Conservation (phyloP, 2,797 vertebrate species). For the Cygnus olor region DNA sequence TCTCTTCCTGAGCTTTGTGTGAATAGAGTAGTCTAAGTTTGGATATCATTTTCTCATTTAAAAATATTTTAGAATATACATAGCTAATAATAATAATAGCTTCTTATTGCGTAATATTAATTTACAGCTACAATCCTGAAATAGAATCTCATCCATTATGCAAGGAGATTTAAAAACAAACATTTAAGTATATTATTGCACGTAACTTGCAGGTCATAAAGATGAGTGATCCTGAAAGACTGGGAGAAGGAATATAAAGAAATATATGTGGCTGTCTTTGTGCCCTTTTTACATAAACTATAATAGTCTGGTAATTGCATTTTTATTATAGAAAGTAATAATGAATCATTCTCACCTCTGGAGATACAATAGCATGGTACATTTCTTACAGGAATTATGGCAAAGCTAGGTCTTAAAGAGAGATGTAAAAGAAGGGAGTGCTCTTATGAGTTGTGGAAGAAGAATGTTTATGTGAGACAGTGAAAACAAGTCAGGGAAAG, state of each 20-base stretch:
- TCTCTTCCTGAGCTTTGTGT: not conserved
- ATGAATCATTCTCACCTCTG: not conserved
- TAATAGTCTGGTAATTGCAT: not conserved
- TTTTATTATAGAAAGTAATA: not conserved
- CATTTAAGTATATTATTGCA: not conserved
- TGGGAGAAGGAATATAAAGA: not conserved
- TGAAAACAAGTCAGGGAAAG: slow-evolving; percentile 22
- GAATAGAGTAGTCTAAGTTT: not conserved
- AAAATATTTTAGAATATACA: not conserved
- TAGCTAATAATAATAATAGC: not conserved
- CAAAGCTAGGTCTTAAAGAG: not conserved
- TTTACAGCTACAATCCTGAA: not conserved
- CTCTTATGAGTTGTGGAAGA: not conserved
- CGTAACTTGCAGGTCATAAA: not conserved
- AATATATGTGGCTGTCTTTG: not conserved
- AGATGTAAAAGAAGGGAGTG: not conserved
- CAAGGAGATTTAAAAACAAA: not conserved
- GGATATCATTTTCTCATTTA: not conserved
- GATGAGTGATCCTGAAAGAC: not conserved
- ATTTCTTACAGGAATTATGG: not conserved
- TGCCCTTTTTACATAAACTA: not conserved
- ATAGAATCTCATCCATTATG: not conserved
- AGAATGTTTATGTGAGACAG: not conserved
- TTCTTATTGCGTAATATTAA: not conserved
- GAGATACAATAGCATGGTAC: not conserved